Evolutionary conservation across 1,140 invertebrate genomes (phyloP), one percentile per base, ranked within the genome.

Genomic region (Aphaenogaster rudis): DNA sequence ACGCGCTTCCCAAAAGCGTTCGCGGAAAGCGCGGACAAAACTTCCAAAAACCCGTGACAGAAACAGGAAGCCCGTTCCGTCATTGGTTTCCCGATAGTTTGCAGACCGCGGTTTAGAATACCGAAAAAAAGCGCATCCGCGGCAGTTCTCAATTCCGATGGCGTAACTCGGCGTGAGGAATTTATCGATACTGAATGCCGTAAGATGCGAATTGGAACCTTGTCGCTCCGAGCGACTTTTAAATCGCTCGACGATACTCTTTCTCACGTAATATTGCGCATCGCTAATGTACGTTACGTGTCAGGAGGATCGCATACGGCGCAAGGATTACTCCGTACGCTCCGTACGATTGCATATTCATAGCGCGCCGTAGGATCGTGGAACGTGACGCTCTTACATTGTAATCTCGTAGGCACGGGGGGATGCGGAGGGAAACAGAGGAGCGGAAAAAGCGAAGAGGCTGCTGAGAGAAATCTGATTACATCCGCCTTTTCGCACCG

Each of bases 261-360:
- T 48, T 52, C 45, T 52, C 45, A 15, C 61, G 48, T 67, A 80
- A 80, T 67, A 67, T 52, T 52, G 45, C 74, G 74, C 39, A 9
- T 59, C 54, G 36, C 61, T 79, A 79, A 79, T 79, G 45, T 21
- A 50, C 13, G 61, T 50, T 67, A 67, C 45, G 39, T 50, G 77
- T 67, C 77, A 28, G 50, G 28, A n/a, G 33, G 8, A 52, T 52
- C 33, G n/a, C 45, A 39, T 42, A 52, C n/a, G 33, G 45, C 21
- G 76, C 59, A n/a, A 80, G 63, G 59, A 80, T 80, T 80, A 67
- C 33, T 67, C 42, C 45, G 61, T 50, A 63, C 28, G 48, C 45
- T 64, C 45, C 63, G n/a, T 28, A 76, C 77, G 36, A 36, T 52
- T 80, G 77, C 61, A 80, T 80, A 80, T 80, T 80, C 77, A 67